Evolutionary conservation across 2,797 vertebrate species (phyloP).

Genomic region (Kryptopterus vitreolus): DNA sequence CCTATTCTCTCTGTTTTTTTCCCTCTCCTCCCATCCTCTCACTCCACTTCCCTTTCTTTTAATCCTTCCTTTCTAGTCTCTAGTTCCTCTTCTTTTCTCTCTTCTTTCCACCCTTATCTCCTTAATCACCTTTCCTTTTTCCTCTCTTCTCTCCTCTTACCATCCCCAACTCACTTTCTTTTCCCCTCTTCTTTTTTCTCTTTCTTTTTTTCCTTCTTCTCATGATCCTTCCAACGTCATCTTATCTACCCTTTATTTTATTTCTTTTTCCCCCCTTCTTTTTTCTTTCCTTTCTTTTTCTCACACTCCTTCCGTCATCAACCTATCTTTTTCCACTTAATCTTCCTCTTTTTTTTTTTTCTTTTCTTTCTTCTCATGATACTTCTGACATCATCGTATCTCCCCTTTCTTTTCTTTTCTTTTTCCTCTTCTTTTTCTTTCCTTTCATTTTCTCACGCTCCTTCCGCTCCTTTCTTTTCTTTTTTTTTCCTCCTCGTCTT

Average conservation of each 20-base stretch:
- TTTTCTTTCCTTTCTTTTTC: too few species aligned
- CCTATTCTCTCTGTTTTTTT: background rate
- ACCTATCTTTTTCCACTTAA: too few species aligned
- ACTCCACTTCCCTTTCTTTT: background rate
- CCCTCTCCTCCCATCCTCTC: background rate
- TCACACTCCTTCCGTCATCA: too few species aligned
- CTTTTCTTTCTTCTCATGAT: background rate
- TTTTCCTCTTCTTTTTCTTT: background rate
- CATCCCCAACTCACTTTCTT: background rate
- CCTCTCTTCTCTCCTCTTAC: background rate
- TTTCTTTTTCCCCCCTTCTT: background rate
- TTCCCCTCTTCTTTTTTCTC: background rate
- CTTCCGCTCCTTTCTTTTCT: background rate
- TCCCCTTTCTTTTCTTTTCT: background rate
- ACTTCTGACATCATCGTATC: too few species aligned
- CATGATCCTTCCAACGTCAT: too few species aligned
- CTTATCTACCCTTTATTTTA: background rate
- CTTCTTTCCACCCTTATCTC: too few species aligned
- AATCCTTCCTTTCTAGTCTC: too few species aligned
- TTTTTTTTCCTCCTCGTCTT: background rate
- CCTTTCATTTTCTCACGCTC: too few species aligned
- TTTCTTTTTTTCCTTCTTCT: background rate
- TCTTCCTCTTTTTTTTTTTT: background rate
- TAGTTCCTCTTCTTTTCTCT: background rate
- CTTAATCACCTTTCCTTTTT: too few species aligned